phyloP scores from a whole-genome alignment of 2,888 invertebrate species.

The Napeogenes sylphis region DNA sequence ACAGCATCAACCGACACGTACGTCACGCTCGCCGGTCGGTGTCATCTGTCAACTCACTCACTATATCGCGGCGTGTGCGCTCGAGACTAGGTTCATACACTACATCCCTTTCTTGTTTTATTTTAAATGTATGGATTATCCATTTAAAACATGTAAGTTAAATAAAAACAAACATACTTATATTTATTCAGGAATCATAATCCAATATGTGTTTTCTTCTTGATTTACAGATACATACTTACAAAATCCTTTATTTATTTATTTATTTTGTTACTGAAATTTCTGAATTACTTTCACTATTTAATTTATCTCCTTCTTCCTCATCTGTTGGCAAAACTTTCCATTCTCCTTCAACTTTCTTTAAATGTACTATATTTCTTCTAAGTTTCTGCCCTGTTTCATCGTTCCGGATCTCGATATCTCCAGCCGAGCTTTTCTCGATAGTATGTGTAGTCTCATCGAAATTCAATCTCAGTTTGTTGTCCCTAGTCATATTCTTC shows the following conservation, averaged over 20 bases:
- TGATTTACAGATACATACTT: not conserved
- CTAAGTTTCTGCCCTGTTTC: slow-evolving; percentile 14
- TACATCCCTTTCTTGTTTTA: slow-evolving; percentile 13
- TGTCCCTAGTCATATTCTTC: slow-evolving; percentile 21
- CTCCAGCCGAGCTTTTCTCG: slow-evolving; percentile 1
- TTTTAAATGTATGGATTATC: no score
- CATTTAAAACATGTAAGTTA: not conserved
- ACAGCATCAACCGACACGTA: no score
- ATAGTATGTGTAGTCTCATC: slow-evolving; percentile 14
- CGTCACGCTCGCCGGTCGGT: no score
- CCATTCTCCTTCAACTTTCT: slow-evolving; percentile 27
- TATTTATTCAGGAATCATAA: not conserved
- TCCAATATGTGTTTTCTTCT: not conserved
- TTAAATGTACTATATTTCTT: slow-evolving; percentile 22
- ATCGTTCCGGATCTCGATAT: slow-evolving; percentile 11
- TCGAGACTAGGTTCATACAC: not conserved
- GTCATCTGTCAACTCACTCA: no score
- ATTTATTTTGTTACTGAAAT: no score
- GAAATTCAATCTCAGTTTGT: slow-evolving; percentile 23
- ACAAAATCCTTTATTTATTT: not conserved
- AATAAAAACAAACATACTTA: no score
- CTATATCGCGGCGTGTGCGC: no score
- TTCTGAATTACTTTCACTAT: no score
- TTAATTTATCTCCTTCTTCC: no score
- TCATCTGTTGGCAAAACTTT: slow-evolving; percentile 1